Conservation (phyloP, 2,888 invertebrate species). For the Artemia sp. region DNA sequence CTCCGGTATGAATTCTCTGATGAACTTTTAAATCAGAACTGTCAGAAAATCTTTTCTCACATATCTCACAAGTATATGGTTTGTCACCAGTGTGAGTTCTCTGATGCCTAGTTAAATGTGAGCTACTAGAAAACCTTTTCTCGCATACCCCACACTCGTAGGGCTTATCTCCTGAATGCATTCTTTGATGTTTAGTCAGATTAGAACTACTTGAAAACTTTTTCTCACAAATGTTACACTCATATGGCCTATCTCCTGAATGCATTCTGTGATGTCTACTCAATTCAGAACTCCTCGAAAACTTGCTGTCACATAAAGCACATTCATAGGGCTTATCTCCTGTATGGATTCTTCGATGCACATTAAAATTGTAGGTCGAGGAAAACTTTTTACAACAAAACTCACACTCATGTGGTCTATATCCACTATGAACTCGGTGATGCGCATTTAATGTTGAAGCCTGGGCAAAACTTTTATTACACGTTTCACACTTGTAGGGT, state of each 20-base stretch:
- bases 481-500: too few species aligned
- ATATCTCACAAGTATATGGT: slow-evolving; percentile 16
- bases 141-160: slow-evolving; percentile 15
- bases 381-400: too few species aligned
- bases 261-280: not conserved
- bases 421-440: too few species aligned
- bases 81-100: slow-evolving; percentile 18
- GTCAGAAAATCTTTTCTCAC: slow-evolving; percentile 12
- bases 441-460: too few species aligned
- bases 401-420: too few species aligned
- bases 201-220: not conserved
- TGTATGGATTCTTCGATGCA: slow-evolving; percentile 5
- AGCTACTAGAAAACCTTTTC: slow-evolving; percentile 15
- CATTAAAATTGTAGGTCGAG: too few species aligned
- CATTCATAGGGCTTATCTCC: slow-evolving; percentile 9
- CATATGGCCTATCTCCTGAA: slow-evolving; percentile 15
- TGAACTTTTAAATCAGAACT: not conserved
- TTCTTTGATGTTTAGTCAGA: slow-evolving; percentile 2
- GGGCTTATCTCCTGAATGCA: slow-evolving; percentile 14
- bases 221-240: slow-evolving; percentile 16
- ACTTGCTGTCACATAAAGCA: slow-evolving; percentile 1
- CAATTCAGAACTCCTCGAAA: not conserved
- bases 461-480: too few species aligned
- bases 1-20: slow-evolving; percentile 12
- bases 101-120: not conserved